Base-by-base conservation (phyloP, 2,113 vertebrate species). In the Eublepharis macularius region DNA sequence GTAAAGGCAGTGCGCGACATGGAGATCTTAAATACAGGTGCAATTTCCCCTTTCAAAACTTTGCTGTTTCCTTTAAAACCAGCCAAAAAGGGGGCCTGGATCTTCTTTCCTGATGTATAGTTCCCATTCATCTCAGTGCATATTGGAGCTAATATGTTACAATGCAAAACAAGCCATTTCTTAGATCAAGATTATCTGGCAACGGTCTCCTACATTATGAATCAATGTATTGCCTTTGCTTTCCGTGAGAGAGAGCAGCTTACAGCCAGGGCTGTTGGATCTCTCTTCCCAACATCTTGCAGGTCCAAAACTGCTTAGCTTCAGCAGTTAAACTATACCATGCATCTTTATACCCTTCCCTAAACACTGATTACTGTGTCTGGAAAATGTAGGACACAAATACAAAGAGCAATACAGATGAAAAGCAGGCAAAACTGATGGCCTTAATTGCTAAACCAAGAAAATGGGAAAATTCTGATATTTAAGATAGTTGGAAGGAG, bases 401-500 rank as follows among this genome's bases (percentile, higher is more conserved):
- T n/a, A 47, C 43, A 68, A 49, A 68, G 32, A n/a, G 19, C 5
- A 14, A 43, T 24, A 4, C 13, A 68, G 63, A 24, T 80, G 85
- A 75, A 85, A 82, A 84, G 76, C 19, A 41, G 41, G 39, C 66
- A 47, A 79, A 34, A 72, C 0, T 3, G 78, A 76, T n/a, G 73
- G 80, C 65, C 17, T 88, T 87, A 80, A 36, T 73, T 0, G 41
- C 83, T 49, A 83, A 87, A 86, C 41, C 1, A 68, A 82, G 89
- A 84, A 57, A 19, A 69, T 73, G 2, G 86, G 82, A 90, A 47
- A 13, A 89, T 86, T 76, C 13, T 89, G 87, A 83, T 82, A 79
- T 89, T 93, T 66, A 65, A 16, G 76, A 82, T 83, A 86, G 90
- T 90, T 86, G 79, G 60, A 84, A 76, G 24, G n/a, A n/a, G n/a